Conservation (phyloP, 1,140 invertebrate genomes). For the Apolygus lucorum region DNA sequence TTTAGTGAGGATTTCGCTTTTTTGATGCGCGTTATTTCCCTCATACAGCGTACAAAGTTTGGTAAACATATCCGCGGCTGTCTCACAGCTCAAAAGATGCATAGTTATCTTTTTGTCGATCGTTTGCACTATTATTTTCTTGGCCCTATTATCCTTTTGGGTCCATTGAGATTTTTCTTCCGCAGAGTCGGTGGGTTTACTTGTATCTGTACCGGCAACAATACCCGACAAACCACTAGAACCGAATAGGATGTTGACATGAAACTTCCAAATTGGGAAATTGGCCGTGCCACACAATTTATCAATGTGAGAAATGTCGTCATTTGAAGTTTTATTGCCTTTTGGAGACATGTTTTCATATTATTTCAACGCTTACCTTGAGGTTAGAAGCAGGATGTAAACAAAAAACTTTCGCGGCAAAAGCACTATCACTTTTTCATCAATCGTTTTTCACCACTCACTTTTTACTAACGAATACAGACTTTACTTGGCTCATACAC, state of each 20-base stretch:
- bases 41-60: background rate
- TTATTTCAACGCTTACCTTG: no score
- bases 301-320: constrained; percentile 1
- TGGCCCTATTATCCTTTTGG: background rate
- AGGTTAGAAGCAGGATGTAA: no score
- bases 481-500: no score
- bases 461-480: no score
- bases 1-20: background rate
- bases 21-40: background rate
- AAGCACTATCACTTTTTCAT: no score
- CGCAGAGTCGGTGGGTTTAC: background rate
- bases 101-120: background rate
- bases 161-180: background rate
- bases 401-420: no score
- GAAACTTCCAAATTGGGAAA: background rate
- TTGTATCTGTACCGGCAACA: background rate
- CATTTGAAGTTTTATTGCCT: no score
- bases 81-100: background rate
- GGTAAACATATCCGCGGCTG: background rate
- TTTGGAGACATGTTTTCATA: no score
- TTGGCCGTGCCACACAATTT: background rate
- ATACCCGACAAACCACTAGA: background rate
- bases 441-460: no score
- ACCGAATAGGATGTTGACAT: background rate
- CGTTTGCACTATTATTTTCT: background rate